Percentiles rank a stretch among this genome's conserved stretches.
Conservation (phyloP, 2,113 vertebrate species). For the Bos indicus region DNA sequence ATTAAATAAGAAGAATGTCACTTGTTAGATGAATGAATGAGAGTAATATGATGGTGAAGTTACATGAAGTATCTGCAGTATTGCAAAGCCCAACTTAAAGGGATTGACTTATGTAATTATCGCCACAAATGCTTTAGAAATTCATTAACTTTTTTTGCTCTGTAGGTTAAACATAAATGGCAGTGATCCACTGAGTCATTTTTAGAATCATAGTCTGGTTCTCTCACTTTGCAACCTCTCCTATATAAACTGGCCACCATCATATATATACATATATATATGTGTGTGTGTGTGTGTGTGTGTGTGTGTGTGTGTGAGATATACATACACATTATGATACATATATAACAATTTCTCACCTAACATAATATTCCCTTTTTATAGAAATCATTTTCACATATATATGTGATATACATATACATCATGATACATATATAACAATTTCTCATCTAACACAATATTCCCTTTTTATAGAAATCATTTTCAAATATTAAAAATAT, state of each 20-base stretch:
- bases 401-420: neutral
- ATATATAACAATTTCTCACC: neutral
- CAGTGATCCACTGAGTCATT: neutral
- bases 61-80: neutral
- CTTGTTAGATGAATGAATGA: neutral
- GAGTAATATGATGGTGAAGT: neutral
- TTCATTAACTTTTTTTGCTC: neutral
- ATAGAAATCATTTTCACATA: neutral
- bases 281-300: neutral
- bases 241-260: neutral
- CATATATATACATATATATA: accelerated
- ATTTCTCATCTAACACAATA: neutral
- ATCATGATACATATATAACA: neutral
- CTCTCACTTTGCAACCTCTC: neutral
- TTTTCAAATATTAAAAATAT: neutral
- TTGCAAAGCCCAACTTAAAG: neutral
- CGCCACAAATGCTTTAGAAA: neutral
- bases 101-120: neutral
- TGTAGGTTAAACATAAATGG: neutral
- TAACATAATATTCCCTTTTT: neutral
- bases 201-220: neutral
- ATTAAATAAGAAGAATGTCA: constrained; percentile 31
- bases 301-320: neutral
- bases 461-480: neutral
- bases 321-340: neutral